Conservation (phyloP, 1,140 invertebrate species). For the Trachymyrmex cornetzi region DNA sequence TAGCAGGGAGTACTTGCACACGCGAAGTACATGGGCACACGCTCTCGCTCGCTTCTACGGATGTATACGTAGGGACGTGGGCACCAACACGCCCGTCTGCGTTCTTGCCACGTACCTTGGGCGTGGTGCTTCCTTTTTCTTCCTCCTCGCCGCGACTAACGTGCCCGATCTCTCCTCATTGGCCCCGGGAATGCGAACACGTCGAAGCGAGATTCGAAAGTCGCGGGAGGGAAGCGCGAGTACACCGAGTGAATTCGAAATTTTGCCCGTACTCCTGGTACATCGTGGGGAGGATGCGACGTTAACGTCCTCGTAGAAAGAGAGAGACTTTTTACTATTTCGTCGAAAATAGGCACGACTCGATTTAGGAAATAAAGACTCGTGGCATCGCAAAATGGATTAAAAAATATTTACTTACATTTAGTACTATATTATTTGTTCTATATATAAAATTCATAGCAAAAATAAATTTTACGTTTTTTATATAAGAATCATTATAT, state of each 20-base stretch:
- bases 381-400: not conserved
- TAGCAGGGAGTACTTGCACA: slow-evolving; percentile 65
- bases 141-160: slow-evolving; percentile 73
- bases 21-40: slow-evolving; percentile 65
- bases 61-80: slow-evolving; percentile 68
- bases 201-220: slow-evolving; percentile 79
- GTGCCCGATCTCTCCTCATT: slow-evolving; percentile 77
- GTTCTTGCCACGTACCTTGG: slow-evolving; percentile 81
- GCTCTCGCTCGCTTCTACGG: slow-evolving; percentile 22
- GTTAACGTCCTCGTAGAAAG: not conserved
- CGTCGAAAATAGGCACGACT: not conserved
- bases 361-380: not conserved
- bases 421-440: not conserved
- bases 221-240: slow-evolving; percentile 66
- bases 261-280: slow-evolving; percentile 27
- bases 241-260: slow-evolving; percentile 72
- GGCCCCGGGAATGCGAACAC: slow-evolving; percentile 78
- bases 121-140: slow-evolving; percentile 81
- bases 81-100: slow-evolving; percentile 70
- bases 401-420: not conserved
- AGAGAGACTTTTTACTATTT: not conserved
- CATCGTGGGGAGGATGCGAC: not conserved
- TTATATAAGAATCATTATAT: not conserved
- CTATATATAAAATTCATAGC: not conserved
- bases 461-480: not conserved